These are phyloP conservation scores for Tyrophagus putrescentiae DNA, from an alignment of 1,140 invertebrate genomes.

Conservation along the genomic window DNA sequence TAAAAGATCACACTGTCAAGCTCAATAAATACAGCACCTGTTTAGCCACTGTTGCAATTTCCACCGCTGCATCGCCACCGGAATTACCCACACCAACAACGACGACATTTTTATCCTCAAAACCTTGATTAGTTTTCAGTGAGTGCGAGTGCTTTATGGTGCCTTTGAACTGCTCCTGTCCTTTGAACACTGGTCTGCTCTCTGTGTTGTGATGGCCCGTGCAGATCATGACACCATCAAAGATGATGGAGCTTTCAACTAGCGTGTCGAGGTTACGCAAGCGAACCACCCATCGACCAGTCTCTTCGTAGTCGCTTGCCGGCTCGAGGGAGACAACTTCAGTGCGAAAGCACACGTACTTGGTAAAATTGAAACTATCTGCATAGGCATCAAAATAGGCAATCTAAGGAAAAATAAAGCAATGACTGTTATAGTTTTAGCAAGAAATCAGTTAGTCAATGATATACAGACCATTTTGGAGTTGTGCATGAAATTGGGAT, in stretches of 20 bases:
- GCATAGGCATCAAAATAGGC: slow-evolving; percentile 36
- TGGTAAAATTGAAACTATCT: slow-evolving; percentile 31
- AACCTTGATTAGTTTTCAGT: slow-evolving; percentile 1
- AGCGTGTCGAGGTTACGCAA: slow-evolving; percentile 15
- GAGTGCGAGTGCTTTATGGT: background rate
- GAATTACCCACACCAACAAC: slow-evolving; percentile 44
- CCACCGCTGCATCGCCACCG: slow-evolving; percentile 40
- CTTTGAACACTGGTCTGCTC: slow-evolving; percentile 19
- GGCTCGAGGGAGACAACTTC: slow-evolving; percentile 30
- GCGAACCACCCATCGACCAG: slow-evolving; percentile 35
- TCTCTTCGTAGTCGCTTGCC: slow-evolving; percentile 30
- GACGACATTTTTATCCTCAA: slow-evolving; percentile 35
- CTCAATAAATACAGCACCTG: background rate
- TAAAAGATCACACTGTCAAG: background rate
- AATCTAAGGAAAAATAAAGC: background rate
- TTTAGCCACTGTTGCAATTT: slow-evolving; percentile 28
- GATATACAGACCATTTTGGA: slow-evolving; percentile 29
- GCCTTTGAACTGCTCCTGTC: slow-evolving; percentile 36
- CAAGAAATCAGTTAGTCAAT: background rate
- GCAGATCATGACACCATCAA: slow-evolving; percentile 35
- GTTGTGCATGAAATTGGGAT: slow-evolving; percentile 36
- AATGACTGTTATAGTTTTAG: background rate
- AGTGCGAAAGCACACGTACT: slow-evolving; percentile 32
- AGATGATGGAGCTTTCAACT: slow-evolving; percentile 28
- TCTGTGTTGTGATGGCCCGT: slow-evolving; percentile 30